Evolutionary conservation across 2,797 vertebrate genomes (phyloP).

Genomic region (Parauchenoglanis punctatus): DNA sequence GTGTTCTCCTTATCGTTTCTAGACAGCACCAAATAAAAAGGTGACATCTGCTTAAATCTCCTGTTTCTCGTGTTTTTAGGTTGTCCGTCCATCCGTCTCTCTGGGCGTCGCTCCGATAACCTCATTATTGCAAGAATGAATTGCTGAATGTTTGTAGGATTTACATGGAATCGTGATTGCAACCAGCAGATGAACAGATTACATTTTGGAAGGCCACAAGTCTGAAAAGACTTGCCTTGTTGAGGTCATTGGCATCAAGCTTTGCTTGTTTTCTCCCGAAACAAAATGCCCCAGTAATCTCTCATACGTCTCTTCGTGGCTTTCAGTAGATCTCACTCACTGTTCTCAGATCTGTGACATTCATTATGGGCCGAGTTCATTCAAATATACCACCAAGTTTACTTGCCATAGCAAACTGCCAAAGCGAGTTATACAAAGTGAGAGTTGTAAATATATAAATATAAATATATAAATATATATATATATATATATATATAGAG

Average conservation of each 20-base stretch:
- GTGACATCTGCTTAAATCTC: neutral
- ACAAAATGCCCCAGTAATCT: neutral
- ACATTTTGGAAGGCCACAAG: neutral
- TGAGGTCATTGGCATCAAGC: neutral
- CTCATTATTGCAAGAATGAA: neutral
- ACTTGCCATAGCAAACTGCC: too few relatives aligned
- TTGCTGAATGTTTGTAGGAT: neutral
- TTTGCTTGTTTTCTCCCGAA: neutral
- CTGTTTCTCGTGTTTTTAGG: neutral
- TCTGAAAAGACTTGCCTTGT: neutral
- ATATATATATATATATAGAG: too few relatives aligned
- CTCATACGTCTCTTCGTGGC: neutral
- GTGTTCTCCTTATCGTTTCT: neutral
- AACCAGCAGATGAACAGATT: slow-evolving; percentile 14
- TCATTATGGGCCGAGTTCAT: neutral
- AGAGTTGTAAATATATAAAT: too few relatives aligned
- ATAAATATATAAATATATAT: too few relatives aligned
- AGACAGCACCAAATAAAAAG: neutral
- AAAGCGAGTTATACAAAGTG: too few relatives aligned
- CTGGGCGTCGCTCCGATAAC: neutral
- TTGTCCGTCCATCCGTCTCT: neutral
- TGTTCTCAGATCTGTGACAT: neutral
- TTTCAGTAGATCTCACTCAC: neutral
- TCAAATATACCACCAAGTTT: neutral
- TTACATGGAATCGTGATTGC: neutral